phyloP scores from a whole-genome alignment of 1,140 invertebrate genomes.

The Aricia agestis region DNA sequence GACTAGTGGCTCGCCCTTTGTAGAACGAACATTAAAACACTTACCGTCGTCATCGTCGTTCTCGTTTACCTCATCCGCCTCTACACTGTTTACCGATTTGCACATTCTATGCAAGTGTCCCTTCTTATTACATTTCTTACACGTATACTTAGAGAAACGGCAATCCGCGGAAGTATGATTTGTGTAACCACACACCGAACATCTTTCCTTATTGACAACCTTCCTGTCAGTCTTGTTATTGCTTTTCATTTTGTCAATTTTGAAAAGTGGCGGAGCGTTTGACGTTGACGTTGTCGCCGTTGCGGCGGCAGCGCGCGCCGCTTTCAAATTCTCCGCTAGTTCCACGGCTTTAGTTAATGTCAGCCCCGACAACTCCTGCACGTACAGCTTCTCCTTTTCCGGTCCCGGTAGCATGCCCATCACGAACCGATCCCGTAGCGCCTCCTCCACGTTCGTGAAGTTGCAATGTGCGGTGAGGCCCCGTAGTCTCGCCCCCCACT shows the following conservation, averaged over 20 bases:
- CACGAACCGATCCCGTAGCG: conserved; percentile 32
- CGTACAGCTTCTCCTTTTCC: conserved; percentile 34
- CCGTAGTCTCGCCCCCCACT: conserved; percentile 39
- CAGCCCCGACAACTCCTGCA: conserved; percentile 20
- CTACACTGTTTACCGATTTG: conserved; percentile 23
- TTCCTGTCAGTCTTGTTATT: not conserved
- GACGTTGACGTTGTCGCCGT: not conserved
- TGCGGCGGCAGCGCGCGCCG: conserved; percentile 28
- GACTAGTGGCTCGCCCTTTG: conserved; percentile 30
- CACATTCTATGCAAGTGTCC: conserved; percentile 33
- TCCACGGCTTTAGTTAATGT: conserved; percentile 34
- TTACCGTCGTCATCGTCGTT: conserved; percentile 29
- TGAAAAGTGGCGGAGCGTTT: not conserved
- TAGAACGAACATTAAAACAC: conserved; percentile 27
- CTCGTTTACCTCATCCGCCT: conserved; percentile 11
- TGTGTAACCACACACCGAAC: conserved; percentile 28
- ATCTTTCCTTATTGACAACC: conserved; percentile 19
- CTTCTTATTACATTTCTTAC: conserved; percentile 34
- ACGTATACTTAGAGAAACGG: conserved; percentile 34
- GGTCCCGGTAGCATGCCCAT: conserved; percentile 33
- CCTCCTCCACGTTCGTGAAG: conserved; percentile 32
- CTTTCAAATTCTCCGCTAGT: conserved; percentile 30
- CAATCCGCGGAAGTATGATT: conserved; percentile 32
- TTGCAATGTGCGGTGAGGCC: conserved; percentile 32
- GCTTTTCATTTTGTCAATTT: not conserved